A percentile compares a stretch with the other conserved stretches of the same genome.
These are phyloP conservation scores for Mormyrus iriodes DNA, from an alignment of 2,113 vertebrate species.

Conservation along the genomic window DNA sequence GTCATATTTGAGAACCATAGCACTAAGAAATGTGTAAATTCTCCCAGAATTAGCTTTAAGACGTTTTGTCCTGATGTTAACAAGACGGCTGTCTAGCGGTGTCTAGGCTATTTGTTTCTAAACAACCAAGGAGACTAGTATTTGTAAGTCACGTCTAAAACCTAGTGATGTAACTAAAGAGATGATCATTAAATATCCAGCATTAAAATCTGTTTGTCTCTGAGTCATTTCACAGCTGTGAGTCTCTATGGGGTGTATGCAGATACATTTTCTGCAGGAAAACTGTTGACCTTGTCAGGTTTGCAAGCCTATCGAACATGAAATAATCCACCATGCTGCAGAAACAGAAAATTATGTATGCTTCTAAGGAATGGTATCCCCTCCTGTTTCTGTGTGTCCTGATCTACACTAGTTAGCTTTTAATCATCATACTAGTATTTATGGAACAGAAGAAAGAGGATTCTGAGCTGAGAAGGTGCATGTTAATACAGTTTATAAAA, in stretches of 20 bases:
- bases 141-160: not conserved
- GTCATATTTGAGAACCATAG: not conserved
- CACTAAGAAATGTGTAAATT: not conserved
- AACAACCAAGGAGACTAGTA: not conserved
- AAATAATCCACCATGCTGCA: not conserved
- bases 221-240: not conserved
- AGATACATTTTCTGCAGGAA: not conserved
- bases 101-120: not conserved
- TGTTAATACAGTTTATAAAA: not conserved
- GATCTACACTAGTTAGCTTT: not conserved
- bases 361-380: not conserved
- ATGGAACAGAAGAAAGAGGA: not conserved
- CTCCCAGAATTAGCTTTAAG: not conserved
- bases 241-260: not conserved
- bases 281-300: not conserved
- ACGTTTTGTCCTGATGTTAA: not conserved
- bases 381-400: not conserved
- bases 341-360: not conserved
- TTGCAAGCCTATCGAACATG: not conserved
- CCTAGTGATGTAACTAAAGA: not conserved
- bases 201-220: not conserved
- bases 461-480: not conserved
- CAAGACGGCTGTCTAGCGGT: not conserved
- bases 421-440: not conserved
- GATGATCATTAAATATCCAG: not conserved